Evolutionary conservation across 2,888 invertebrate genomes (phyloP), one percentile per base, ranked within the genome.

Genomic region (Lepeophtheirus nordmannii): DNA sequence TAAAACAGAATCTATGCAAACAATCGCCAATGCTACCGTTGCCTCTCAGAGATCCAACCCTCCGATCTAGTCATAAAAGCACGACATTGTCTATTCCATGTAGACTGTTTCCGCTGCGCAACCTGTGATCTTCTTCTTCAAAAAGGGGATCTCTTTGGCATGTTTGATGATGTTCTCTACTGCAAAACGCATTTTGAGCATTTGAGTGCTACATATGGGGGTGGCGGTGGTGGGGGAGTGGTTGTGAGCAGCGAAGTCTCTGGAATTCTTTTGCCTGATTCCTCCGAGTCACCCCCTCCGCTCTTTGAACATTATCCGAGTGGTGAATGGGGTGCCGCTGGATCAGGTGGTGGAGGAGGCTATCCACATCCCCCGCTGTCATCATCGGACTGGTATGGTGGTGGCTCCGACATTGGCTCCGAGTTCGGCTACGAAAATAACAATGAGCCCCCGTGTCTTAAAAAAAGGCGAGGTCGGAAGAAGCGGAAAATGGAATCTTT

Each of bases 61-160:
- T 85, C 86, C 72, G 91, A 92, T 78, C 79, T 92, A 74, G 90
- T 92, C 73, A 92, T 92, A 91, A 78, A 89, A 68, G 91, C 90
- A 0, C 78, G 86, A 58, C 89, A 90, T 71, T 80, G 85, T 72
- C 87, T 91, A 68, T 93, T 87, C 77, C 92, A 93, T 75, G 81
- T 91, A 67, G 82, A 85, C 70, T 93, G 92, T 77, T 93, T 93
- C 80, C 85, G 87, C 41, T 92, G 92, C 75, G 82, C 83, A 67
- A 84, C 87, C 56, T 92, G 93, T 75, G 85, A 87, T 62, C 81
- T 83, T 53, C 82, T 85, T 64, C 80, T 93, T 69, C 84, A 86
- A 68, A 87, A 90, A 73, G 80, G 92, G 23, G 92, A 93, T 73
- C 86, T 87, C 71, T 93, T 91, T 75, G 91, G 91, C 39, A 86